phyloP scores from a whole-genome alignment of 2,113 vertebrate species.

The Psittacula cyanocephala region DNA sequence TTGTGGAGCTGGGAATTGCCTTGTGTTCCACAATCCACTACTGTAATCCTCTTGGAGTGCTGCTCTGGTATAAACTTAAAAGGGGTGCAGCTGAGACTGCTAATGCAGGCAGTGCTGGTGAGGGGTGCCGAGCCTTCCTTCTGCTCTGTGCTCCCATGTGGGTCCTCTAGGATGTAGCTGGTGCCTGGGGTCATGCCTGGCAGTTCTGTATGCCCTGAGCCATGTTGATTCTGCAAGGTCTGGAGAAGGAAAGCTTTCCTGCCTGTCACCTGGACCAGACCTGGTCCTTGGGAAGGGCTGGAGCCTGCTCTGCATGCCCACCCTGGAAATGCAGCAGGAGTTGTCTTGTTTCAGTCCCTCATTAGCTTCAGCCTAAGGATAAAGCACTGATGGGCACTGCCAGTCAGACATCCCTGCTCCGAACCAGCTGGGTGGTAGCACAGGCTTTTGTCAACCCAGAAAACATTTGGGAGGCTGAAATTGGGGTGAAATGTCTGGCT shows the following conservation, averaged over 20 bases:
- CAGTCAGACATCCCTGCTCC: neutral
- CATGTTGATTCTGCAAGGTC: neutral
- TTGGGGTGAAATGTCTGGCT: neutral
- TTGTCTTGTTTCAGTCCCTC: neutral
- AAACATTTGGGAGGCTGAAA: neutral
- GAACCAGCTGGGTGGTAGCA: neutral
- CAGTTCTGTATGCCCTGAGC: neutral
- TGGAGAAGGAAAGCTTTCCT: neutral
- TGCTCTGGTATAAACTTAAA: neutral
- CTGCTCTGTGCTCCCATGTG: neutral
- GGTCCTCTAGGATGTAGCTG: neutral
- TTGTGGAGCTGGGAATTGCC: conserved; percentile 17
- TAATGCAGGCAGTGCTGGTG: neutral
- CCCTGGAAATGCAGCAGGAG: neutral
- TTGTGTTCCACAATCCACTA: conserved; percentile 40
- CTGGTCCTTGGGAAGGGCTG: neutral
- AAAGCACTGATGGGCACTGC: neutral
- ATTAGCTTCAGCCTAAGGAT: neutral
- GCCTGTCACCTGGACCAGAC: neutral
- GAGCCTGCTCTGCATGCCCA: neutral
- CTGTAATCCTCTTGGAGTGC: conserved; percentile 38
- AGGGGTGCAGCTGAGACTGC: conserved; percentile 25
- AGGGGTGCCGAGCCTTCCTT: neutral
- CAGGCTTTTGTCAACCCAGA: neutral
- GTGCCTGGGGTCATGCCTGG: neutral